Conservation (phyloP, 2,888 invertebrate genomes). For the Epistrophe eligans region DNA sequence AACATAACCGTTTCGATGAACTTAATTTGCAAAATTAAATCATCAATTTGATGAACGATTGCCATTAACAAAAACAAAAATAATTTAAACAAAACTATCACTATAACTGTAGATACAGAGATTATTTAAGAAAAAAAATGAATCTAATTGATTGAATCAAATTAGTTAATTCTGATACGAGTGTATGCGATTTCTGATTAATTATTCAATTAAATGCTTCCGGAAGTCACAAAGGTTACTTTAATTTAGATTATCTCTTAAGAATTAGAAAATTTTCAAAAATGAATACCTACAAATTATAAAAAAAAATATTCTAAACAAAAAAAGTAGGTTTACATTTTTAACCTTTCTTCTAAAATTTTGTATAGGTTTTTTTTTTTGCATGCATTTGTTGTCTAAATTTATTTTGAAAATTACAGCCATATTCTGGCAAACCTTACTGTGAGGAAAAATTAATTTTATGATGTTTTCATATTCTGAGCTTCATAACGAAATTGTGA, state of each 20-base stretch:
- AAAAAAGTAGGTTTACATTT: too few species aligned
- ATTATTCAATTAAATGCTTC: neutral
- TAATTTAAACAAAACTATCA: conserved; percentile 8
- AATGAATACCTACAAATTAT: neutral
- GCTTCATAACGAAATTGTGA: too few species aligned
- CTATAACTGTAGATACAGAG: neutral
- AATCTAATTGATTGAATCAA: neutral
- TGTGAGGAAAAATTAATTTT: too few species aligned
- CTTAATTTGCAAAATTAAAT: conserved; percentile 16
- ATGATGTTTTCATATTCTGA: too few species aligned
- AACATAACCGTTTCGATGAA: neutral
- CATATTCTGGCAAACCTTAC: too few species aligned
- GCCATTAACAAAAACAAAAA: neutral
- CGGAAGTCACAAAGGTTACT: neutral
- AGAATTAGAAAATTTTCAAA: neutral
- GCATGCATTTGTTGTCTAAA: too few species aligned
- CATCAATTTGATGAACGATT: neutral
- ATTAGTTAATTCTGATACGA: neutral
- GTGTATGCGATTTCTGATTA: neutral
- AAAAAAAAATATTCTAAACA: too few species aligned
- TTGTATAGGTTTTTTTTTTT: too few species aligned
- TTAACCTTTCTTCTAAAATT: too few species aligned
- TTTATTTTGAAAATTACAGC: too few species aligned
- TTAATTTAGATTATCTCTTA: neutral
- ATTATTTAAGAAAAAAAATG: neutral